Conservation (phyloP, 2,113 vertebrate genomes). For the Sigmodon hispidus region DNA sequence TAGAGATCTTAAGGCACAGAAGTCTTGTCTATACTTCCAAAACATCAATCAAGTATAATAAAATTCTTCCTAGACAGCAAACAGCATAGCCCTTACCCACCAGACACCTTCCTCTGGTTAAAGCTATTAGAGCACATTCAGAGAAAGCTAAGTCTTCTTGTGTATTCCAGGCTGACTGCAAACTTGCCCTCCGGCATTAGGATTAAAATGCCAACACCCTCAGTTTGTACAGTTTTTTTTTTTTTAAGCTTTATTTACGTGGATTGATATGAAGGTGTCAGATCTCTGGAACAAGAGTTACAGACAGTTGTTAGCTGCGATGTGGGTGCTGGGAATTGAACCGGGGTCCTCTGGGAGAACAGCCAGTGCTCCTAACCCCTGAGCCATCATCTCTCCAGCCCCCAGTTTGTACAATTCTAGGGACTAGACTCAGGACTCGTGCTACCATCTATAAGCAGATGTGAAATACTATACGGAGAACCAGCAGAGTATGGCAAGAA, state of each 20-base stretch:
- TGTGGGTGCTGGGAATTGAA: too few relatives aligned
- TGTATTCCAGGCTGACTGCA: not conserved
- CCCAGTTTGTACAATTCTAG: too few relatives aligned
- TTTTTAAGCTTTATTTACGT: too few relatives aligned
- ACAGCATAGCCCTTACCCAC: not conserved
- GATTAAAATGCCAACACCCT: not conserved
- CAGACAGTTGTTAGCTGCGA: too few relatives aligned
- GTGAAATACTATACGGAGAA: not conserved
- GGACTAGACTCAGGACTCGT: not conserved
- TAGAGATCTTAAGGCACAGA: not conserved
- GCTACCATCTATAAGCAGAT: not conserved
- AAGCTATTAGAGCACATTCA: not conserved
- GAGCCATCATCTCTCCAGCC: too few relatives aligned
- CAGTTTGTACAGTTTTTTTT: not conserved
- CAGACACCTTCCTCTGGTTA: not conserved
- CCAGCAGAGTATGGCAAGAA: not conserved
- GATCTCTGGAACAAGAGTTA: too few relatives aligned
- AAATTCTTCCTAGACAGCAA: not conserved
- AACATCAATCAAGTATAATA: slow-evolving; percentile 1
- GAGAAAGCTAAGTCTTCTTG: not conserved
- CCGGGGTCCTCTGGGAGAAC: too few relatives aligned
- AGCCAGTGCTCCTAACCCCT: too few relatives aligned
- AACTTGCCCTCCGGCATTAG: not conserved
- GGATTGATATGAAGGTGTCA: too few relatives aligned
- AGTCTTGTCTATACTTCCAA: not conserved